Base-by-base conservation (phyloP, 2,797 vertebrate genomes). In the Cuniculus paca region DNA sequence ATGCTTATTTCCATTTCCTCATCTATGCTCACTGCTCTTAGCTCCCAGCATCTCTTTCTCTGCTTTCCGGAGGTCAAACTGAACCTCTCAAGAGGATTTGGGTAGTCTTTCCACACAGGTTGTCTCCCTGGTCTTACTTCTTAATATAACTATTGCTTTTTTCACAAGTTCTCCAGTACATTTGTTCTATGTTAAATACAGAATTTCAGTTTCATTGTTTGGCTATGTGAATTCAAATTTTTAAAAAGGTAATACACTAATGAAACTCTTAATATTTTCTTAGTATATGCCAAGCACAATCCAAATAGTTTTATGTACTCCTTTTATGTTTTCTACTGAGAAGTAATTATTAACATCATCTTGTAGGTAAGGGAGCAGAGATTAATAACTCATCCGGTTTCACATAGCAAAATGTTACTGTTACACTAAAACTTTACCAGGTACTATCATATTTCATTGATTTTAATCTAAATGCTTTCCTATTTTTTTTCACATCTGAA, bases 401-500 rank as follows among this genome's bases (percentile, higher is more conserved):
- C 74, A 78, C 13, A 63, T 1, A 77, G 19, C 7, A 81, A 77
- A 36, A 50, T 79, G 42, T 1, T 45, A 22, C 34, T 80, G 56
- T 79, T 56, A 0, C 45, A 56, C 17, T 63, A 45, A 93, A 88
- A 9, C 42, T 13, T 70, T 88, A 79, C 45, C 19, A 45, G 68
- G 13, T 88, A 9, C 56, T 65, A n/a, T 10, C 7, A 8, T 39
- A 75, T 72, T 88, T 88, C 54, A 54, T 7, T 94, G 28, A 65
- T 93, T 97, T 94, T 68, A 94, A 79, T 0, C 1, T 72, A 28
- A 50, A 52, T 6, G 50, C 58, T 65, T 84, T 92, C 14, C 19
- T 39, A 39, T 42, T 81, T 77, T 86, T 85, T 96, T 90, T 91
- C 26, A 52, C 58, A 5, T 92, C 77, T 87, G 22, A 82, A 60